Evolutionary conservation across 2,888 invertebrate genomes (phyloP).

Genomic region (Buathra laborator): DNA sequence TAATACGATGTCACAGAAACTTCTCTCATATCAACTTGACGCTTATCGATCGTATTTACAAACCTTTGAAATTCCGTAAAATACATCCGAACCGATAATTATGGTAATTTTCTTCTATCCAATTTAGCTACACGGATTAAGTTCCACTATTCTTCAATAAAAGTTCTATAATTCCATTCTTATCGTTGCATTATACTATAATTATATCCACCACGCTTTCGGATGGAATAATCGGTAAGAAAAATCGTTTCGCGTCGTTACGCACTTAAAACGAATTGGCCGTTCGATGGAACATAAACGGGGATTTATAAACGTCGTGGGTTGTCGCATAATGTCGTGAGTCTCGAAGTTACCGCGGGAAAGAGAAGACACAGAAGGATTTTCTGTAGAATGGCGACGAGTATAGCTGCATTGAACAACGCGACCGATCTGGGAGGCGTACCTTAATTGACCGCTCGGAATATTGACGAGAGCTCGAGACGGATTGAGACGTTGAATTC

Average conservation of each 20-base stretch:
- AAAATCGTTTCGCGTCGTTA: conserved; percentile 16
- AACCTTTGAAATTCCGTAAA: neutral
- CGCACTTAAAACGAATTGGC: conserved; percentile 46
- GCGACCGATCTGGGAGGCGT: conserved; percentile 77
- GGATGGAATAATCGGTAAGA: neutral
- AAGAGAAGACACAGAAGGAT: conserved; percentile 24
- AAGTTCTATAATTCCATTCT: neutral
- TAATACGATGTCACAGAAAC: conserved; percentile 3
- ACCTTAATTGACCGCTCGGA: conserved; percentile 81
- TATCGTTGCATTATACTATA: neutral
- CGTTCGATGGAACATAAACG: conserved; percentile 54
- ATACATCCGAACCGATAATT: neutral
- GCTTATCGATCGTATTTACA: conserved; percentile 1
- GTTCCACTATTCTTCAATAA: neutral
- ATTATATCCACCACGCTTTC: neutral
- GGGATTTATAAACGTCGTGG: conserved; percentile 65
- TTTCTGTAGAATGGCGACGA: conserved; percentile 14
- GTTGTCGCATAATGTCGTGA: conserved; percentile 62
- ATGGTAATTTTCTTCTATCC: conserved; percentile 5
- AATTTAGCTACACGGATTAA: neutral
- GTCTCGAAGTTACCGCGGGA: conserved; percentile 50
- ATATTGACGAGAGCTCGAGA: conserved; percentile 79
- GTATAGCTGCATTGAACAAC: conserved; percentile 41
- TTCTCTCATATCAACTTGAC: neutral
- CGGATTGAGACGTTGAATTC: conserved; percentile 82